These are phyloP conservation scores for Geopemphigus sp. DNA, from an alignment of 1,140 invertebrate species.

Conservation along the genomic window DNA sequence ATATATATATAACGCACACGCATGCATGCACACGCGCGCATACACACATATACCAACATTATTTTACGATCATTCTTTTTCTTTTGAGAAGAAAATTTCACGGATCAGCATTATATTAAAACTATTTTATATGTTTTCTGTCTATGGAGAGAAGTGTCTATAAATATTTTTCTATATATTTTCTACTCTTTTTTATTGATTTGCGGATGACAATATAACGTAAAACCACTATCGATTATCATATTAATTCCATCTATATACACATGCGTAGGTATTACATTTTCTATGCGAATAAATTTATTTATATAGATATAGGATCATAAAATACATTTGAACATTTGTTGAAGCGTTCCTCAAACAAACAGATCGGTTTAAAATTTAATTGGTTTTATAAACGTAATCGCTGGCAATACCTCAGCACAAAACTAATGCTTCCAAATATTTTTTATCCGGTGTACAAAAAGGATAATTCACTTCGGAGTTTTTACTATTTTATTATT, in stretches of 20 bases:
- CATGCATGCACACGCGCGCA: too few species aligned
- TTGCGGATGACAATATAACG: not conserved
- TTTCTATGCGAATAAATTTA: not conserved
- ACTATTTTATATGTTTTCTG: not conserved
- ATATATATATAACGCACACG: too few species aligned
- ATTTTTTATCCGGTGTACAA: too few species aligned
- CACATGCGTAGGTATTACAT: too few species aligned
- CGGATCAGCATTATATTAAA: too few species aligned
- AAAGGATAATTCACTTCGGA: too few species aligned
- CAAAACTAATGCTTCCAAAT: not conserved
- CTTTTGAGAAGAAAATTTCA: not conserved
- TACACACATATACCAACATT: too few species aligned
- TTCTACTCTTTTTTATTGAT: not conserved
- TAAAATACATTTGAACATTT: not conserved
- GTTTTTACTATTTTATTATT: too few species aligned
- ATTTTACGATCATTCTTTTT: not conserved
- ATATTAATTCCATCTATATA: not conserved
- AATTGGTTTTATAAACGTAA: not conserved
- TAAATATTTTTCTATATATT: not conserved
- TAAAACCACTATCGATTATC: not conserved
- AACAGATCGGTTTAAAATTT: not conserved
- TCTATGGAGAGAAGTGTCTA: not conserved
- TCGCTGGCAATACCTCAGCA: not conserved
- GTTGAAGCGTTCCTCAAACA: not conserved
- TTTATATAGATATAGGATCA: not conserved